Evolutionary conservation across 2,888 invertebrate species (phyloP), one percentile per base, ranked within the genome.

Genomic region (Drosophila prostipennis): DNA sequence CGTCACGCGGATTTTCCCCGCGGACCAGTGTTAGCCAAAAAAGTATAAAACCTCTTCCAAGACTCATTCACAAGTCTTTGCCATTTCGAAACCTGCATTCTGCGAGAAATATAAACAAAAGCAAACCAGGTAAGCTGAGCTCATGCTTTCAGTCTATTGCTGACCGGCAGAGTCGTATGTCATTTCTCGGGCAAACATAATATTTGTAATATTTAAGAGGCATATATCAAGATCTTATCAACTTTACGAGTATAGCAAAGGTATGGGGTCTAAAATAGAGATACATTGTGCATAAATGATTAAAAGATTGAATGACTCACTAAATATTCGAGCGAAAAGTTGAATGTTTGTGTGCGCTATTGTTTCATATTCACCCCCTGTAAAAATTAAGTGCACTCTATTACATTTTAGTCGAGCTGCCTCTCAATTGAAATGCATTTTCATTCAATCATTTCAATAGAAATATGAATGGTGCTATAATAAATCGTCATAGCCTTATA

Each of bases 31-130:
- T 2, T 29, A 39, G 16, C 34, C 36, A 34, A 65, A 49, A 42
- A 46, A 23, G 29, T n/a, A 10, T 13, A 51, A 52, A 37, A 53
- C 13, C 7, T 32, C 39, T 61, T 8, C 32, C 36, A 58, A 60
- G 45, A 59, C 39, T 19, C 59, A 63, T 61, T 63, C 63, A 42
- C 40, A 48, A 40, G 34, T 63, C 34, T 61, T 48, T 13, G 48
- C 11, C 63, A 61, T 36, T 61, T 48, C 40, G 16, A 63, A 61
- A 42, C 48, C 34, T 40, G 63, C 63, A 46, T 37, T 61, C 19
- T 32, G 61, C 48, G 48, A 61, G 10, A 34, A 16, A 40, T 34
- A 60, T 34, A 26, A 39, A 26, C 32, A 26, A 34, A 7, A 59
- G 39, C n/a, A 8, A 48, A 10, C 0, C 42, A 42, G 63, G 34